Evolutionary conservation across 2,888 invertebrate genomes (phyloP), one percentile per base, ranked within the genome.

Genomic region (Hirtodrosophila histrioides): DNA sequence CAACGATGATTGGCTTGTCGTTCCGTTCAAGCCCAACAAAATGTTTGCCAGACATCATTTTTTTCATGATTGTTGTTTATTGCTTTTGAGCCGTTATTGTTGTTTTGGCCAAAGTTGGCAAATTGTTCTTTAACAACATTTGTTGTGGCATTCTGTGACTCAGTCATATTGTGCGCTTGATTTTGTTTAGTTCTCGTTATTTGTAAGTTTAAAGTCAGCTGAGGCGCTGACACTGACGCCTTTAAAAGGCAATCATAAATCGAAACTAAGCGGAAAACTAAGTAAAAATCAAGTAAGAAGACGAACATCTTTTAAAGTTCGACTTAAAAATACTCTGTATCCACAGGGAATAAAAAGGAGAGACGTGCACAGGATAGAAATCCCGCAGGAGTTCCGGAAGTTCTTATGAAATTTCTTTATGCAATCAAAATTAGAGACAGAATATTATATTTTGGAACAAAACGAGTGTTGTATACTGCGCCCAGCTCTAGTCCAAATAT

Each of bases 91-190:
- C 55, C 49, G 29, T 33, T 53, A 33, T 24, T 35, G 24, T 12
- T 35, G 17, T 31, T 41, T 56, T 68, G 60, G 23, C 77, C 71
- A 67, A 76, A 83, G 72, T 64, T 74, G 69, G 67, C 75, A 79
- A 84, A 75, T 83, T 79, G 80, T 82, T 82, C 69, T 75, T 48
- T 57, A 57, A 7, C 10, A 17, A 11, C 40, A 39, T 46, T 53
- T 60, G 17, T 45, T 53, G 29, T 17, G 49, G 48, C 45, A 33
- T 55, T 56, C 41, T 39, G 33, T 46, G 64, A 53, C 10, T 61
- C 49, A 55, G 45, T 12, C 58, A 50, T 39, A 9, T 46, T 27
- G 12, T 29, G 12, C 45, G 11, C 44, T 46, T 50, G 37, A 29
- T 49, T 66, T 61, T 45, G 7, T 40, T 33, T 31, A 43, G 35